Evolutionary conservation across 2,113 vertebrate genomes (phyloP), one percentile per base, ranked within the genome.

Genomic region (Vidua macroura): DNA sequence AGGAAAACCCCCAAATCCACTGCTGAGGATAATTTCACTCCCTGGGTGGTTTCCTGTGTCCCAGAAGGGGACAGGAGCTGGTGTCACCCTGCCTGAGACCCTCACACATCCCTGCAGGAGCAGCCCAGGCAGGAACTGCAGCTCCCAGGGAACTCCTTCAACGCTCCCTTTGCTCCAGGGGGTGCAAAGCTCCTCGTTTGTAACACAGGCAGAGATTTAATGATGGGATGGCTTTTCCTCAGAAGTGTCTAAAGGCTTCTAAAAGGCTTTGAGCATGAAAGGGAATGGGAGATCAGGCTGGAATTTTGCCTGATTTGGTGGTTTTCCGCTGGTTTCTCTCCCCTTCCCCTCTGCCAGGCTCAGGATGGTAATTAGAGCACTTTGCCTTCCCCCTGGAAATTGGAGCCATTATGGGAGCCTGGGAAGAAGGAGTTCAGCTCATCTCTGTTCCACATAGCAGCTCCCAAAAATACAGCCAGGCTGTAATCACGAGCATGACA

Each of bases 211-310:
- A 77, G 49, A 76, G 69, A 68, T 75, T 92, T 96, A 93, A 89
- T 48, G 69, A 81, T 2, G 46, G 76, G 51, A 37, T 72, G 91
- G 91, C 5, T 68, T 81, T 81, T 52, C 91, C 73, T 92, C 83
- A 77, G n/a, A 81, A 88, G 73, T 41, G 85, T 59, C 82, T 70
- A 44, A 94, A 86, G 85, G 56, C 69, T 92, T 69, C 83, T 94
- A 75, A 93, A 88, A 63, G 86, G 83, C 94, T 95, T 30, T 72
- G 58, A 88, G 86, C 88, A 79, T 91, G 30, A 92, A 86, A 93
- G 69, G 83, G 94, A 81, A 72, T 88, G 15, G 37, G 24, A 59
- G 84, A 92, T 31, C 30, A 86, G 69, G 69, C 44, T 68, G 78
- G 77, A 81, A 55, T 46, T 62, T 15, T 31, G 74, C 78, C 69